Percentiles rank a stretch among this genome's conserved stretches.
phyloP scores from a whole-genome alignment of 2,888 invertebrate genomes.

The Tanypteryx hageni region DNA sequence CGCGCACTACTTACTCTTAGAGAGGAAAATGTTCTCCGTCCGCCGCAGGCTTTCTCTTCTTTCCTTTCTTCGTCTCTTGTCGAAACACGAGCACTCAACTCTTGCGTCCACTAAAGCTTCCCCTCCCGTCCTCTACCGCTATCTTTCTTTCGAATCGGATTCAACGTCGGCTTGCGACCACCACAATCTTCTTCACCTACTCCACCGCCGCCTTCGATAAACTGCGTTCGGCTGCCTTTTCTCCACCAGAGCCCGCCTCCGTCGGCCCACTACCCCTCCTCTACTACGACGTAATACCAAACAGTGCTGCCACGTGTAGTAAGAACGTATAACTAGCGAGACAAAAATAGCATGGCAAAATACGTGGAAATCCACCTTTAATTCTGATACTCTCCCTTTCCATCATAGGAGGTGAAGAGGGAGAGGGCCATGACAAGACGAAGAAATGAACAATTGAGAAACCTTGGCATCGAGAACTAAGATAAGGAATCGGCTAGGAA shows the following conservation, averaged over 20 bases:
- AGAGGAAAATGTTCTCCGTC: background rate
- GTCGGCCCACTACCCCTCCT: constrained; percentile 21
- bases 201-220: constrained; percentile 54
- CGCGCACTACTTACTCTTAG: constrained; percentile 37
- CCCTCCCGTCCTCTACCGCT: constrained; percentile 41
- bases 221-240: constrained; percentile 13
- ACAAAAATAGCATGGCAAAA: background rate
- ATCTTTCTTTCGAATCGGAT: constrained; percentile 48
- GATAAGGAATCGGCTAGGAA: no score
- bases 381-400: background rate
- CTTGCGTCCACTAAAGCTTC: constrained; percentile 53
- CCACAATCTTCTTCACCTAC: constrained; percentile 52
- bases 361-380: background rate
- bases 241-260: constrained; percentile 49
- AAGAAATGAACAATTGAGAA: background rate
- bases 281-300: constrained; percentile 43
- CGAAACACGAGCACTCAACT: constrained; percentile 52
- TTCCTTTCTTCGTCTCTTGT: constrained; percentile 30
- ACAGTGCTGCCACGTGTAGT: constrained; percentile 40
- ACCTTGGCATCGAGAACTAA: background rate
- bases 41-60: constrained; percentile 23
- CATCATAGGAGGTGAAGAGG: background rate
- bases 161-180: constrained; percentile 42
- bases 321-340: background rate
- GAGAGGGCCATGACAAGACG: background rate